Evolutionary conservation across 2,888 invertebrate species (phyloP).

Genomic region (Limnephilus rhombicus): DNA sequence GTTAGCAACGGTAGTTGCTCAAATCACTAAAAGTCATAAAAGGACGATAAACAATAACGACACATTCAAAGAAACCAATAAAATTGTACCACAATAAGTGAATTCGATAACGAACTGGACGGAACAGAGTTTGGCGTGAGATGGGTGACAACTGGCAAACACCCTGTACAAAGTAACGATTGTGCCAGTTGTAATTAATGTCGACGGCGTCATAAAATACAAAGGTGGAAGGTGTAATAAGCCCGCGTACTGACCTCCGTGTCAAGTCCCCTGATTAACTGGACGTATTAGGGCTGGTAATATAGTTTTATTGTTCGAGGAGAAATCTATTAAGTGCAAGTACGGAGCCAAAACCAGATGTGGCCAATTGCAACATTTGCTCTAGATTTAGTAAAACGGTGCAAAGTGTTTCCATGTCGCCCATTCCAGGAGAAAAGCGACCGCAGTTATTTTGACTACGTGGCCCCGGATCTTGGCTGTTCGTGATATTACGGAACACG

Average conservation of each 20-base stretch:
- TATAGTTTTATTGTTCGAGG: slow-evolving; percentile 44
- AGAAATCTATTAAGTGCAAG: slow-evolving; percentile 45
- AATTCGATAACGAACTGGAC: background rate
- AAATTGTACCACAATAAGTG: background rate
- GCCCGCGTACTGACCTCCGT: slow-evolving; percentile 47
- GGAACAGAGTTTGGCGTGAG: background rate
- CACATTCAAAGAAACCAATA: background rate
- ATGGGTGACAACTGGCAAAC: background rate
- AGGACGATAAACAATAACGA: background rate
- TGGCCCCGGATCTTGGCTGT: background rate
- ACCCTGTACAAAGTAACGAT: slow-evolving; percentile 19
- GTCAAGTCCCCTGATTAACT: slow-evolving; percentile 53
- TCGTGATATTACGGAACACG: background rate
- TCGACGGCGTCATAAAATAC: slow-evolving; percentile 8
- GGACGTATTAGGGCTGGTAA: slow-evolving; percentile 40
- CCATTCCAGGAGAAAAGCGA: slow-evolving; percentile 2
- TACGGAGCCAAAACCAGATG: slow-evolving; percentile 37
- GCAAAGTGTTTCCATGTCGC: background rate
- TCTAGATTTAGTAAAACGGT: slow-evolving; percentile 36
- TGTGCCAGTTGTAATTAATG: slow-evolving; percentile 31
- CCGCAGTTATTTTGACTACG: slow-evolving; percentile 34
- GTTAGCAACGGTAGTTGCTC: background rate
- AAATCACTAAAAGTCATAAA: background rate
- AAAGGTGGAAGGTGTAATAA: slow-evolving; percentile 55
- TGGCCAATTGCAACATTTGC: slow-evolving; percentile 36